phyloP scores from a whole-genome alignment of 2,113 vertebrate genomes.

The Melanocharis versteri region DNA sequence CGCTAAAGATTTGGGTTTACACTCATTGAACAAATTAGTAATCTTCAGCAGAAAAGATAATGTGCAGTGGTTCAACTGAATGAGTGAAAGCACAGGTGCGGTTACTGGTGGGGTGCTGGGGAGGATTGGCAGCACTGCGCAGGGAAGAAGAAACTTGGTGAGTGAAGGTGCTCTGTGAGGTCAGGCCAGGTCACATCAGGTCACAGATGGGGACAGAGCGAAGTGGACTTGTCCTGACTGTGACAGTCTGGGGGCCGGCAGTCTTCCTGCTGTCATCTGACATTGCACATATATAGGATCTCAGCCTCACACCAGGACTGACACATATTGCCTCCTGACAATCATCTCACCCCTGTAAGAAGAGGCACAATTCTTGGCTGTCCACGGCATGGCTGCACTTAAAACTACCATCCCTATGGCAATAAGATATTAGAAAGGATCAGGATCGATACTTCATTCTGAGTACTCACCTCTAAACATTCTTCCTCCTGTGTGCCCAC shows the following conservation, averaged over 20 bases:
- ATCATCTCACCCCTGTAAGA: not conserved
- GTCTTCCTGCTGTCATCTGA: not conserved
- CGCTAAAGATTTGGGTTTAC: not conserved
- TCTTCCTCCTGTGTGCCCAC: not conserved
- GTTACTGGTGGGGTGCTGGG: not conserved
- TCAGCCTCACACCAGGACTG: not conserved
- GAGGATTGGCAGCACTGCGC: not conserved
- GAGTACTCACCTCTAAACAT: not conserved
- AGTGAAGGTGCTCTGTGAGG: not conserved
- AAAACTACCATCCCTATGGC: not conserved
- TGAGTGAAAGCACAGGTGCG: not conserved
- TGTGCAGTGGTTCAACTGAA: no score
- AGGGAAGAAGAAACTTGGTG: fast-evolving
- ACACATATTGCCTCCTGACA: not conserved
- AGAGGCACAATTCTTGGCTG: not conserved
- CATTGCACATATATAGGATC: fast-evolving
- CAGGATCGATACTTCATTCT: fast-evolving
- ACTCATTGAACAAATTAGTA: not conserved
- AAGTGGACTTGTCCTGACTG: not conserved
- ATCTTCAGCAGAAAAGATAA: not conserved
- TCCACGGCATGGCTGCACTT: not conserved
- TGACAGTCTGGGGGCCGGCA: not conserved
- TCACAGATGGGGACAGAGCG: not conserved
- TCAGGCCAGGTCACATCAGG: not conserved
- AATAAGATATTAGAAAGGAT: not conserved